Percentiles rank a stretch among this genome's conserved stretches.
These are phyloP conservation scores for Heterodera filipjevi DNA, from an alignment of 2,888 invertebrate species.

Conservation along the genomic window DNA sequence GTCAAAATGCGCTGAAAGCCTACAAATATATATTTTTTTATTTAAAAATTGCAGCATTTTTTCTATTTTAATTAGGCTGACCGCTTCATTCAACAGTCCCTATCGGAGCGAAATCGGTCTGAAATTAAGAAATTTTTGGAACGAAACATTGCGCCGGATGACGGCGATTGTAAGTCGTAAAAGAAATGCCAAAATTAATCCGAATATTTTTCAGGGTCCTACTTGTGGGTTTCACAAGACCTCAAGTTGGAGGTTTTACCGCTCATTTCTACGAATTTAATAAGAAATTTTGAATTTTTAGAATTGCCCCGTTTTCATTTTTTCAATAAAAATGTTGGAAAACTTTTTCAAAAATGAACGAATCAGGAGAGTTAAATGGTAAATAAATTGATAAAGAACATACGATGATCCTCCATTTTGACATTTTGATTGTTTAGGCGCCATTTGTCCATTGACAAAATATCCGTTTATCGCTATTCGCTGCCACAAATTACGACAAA, in stretches of 20 bases:
- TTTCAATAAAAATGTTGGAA: neutral
- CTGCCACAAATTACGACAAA: constrained; percentile 51
- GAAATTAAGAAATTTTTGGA: constrained; percentile 2
- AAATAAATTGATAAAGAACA: neutral
- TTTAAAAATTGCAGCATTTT: too few relatives aligned
- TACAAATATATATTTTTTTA: too few relatives aligned
- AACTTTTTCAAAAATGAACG: constrained; percentile 7
- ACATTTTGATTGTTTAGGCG: constrained; percentile 39
- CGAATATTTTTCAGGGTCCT: neutral
- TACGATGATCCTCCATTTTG: too few relatives aligned
- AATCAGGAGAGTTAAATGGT: constrained; percentile 1
- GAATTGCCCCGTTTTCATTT: neutral
- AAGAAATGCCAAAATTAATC: neutral
- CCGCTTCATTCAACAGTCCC: constrained; percentile 2
- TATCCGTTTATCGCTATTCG: constrained; percentile 47
- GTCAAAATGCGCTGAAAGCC: too few relatives aligned
- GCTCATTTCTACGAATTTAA: neutral
- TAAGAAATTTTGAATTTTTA: neutral
- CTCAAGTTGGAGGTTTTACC: neutral
- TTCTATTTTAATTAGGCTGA: neutral
- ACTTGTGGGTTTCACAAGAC: constrained; percentile 3
- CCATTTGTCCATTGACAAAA: constrained; percentile 42
- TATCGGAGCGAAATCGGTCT: neutral
- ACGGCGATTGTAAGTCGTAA: neutral
- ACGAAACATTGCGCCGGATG: neutral